These are phyloP conservation scores for Morpho achilles DNA, from an alignment of 2,888 invertebrate species.

Conservation along the genomic window DNA sequence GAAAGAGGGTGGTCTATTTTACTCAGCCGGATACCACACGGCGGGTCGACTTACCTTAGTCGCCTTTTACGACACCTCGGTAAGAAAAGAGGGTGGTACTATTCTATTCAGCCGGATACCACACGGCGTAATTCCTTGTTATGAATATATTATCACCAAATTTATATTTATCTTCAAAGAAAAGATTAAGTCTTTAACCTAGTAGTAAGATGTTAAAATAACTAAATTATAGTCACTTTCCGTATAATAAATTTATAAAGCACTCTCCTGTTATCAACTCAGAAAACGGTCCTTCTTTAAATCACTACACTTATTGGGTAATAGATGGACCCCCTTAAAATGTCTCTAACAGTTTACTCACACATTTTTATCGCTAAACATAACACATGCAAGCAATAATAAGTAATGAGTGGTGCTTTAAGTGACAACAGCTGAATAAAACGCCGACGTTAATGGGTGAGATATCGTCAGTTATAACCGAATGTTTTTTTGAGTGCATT, in stretches of 20 bases:
- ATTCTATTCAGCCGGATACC: too few species aligned
- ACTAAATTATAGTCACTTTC: too few species aligned
- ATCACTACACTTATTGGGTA: slow-evolving; percentile 27
- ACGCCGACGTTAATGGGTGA: slow-evolving; percentile 38
- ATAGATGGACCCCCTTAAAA: slow-evolving; percentile 35
- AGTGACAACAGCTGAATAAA: slow-evolving; percentile 44
- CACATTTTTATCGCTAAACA: slow-evolving; percentile 52
- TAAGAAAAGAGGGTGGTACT: too few species aligned
- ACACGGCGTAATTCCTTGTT: too few species aligned
- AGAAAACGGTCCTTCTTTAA: slow-evolving; percentile 18
- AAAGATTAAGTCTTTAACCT: too few species aligned
- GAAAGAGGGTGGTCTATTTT: too few species aligned
- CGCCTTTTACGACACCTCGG: too few species aligned
- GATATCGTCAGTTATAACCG: slow-evolving; percentile 53
- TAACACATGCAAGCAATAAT: slow-evolving; percentile 53
- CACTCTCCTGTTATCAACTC: slow-evolving; percentile 15
- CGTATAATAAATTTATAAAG: slow-evolving; percentile 5
- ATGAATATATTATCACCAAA: too few species aligned
- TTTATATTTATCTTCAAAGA: too few species aligned
- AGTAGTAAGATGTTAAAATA: too few species aligned
- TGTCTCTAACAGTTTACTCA: slow-evolving; percentile 45
- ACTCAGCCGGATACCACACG: too few species aligned
- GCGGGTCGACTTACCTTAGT: too few species aligned
- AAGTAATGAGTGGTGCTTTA: slow-evolving; percentile 50
- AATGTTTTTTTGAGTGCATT: slow-evolving; percentile 55